These are phyloP conservation scores for Poeciliopsis presidionis DNA, from an alignment of 2,797 vertebrate species.

Conservation along the genomic window DNA sequence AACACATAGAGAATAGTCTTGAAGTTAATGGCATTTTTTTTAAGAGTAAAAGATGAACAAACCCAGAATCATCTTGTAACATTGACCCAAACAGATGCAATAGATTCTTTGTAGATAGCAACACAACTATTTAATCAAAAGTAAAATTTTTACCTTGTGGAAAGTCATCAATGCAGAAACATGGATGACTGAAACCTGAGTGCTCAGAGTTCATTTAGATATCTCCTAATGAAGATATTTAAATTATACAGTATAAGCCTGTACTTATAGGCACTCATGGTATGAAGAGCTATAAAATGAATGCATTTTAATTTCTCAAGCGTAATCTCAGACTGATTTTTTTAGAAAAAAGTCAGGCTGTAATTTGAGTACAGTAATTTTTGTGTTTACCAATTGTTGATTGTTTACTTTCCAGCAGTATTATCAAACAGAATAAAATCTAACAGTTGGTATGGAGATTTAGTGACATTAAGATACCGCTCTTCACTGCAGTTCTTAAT, in stretches of 20 bases:
- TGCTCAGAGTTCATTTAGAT: background rate
- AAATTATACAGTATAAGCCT: background rate
- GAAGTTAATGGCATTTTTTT: constrained; percentile 22
- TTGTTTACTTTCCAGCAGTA: background rate
- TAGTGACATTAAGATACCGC: background rate
- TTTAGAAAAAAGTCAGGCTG: background rate
- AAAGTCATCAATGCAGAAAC: background rate
- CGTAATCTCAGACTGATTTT: background rate
- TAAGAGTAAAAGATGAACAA: background rate
- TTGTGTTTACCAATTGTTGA: background rate
- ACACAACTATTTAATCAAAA: background rate
- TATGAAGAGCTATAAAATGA: background rate
- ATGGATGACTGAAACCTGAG: background rate
- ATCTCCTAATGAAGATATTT: background rate
- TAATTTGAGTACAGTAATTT: background rate
- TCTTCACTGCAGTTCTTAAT: background rate
- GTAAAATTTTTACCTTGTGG: background rate
- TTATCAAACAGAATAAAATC: background rate
- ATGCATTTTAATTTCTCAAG: too few species aligned
- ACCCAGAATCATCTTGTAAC: background rate
- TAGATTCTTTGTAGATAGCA: constrained; percentile 7
- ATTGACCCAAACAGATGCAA: background rate
- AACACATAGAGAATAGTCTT: constrained; percentile 12
- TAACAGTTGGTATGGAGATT: background rate
- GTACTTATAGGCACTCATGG: background rate